Base-by-base conservation (phyloP, 2,113 vertebrate genomes). In the Himantopus leucocephalus region DNA sequence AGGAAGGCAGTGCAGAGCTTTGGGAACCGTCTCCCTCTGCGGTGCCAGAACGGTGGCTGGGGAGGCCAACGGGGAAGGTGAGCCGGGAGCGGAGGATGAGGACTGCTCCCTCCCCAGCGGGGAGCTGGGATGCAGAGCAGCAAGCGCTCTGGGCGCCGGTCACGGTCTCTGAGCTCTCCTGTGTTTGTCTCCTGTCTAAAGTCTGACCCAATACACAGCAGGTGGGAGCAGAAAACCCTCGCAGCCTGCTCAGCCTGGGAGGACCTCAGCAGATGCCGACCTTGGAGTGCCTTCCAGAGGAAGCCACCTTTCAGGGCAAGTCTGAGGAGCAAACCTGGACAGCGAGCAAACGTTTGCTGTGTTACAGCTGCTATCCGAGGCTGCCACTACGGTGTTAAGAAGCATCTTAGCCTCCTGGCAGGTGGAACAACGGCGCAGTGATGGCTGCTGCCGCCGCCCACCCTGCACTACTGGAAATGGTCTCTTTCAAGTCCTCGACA, bases 291-390 rank as follows among this genome's bases (percentile, higher is more conserved):
- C 50, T 30, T 39, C 14, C 58, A 39, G 66, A 37, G 39, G 64
- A 23, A 50, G 43, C 10, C 35, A 26, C 10, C 32, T 32, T n/a
- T 30, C 26, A 52, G 43, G 52, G 32, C 52, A 59, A 32, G 50
- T 8, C n/a, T 35, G 63, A 52, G 53, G 17, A 68, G 26, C 26
- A 10, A 77, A 19, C 37, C 45, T 60, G 64, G 53, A 14, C 14
- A 12, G 15, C 1, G 3, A 34, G 47, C 5, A 52, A 29, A 47
- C 14, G 2, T 47, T 10, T 22, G 3, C 3, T 18, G 2, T 12
- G 22, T 37, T 19, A 14, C 6, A 63, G 75, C 39, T 55, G 56
- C 29, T 63, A 6, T 22, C 48, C 1, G 0, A 34, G 45, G 64
- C 7, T 20, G 48, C n/a, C 26, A 7, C 23, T 18, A 4, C 7